Percentiles rank a stretch among this genome's conserved stretches.
Conservation (phyloP, 2,797 vertebrate genomes). For the Phrynocephalus guinanensis region DNA sequence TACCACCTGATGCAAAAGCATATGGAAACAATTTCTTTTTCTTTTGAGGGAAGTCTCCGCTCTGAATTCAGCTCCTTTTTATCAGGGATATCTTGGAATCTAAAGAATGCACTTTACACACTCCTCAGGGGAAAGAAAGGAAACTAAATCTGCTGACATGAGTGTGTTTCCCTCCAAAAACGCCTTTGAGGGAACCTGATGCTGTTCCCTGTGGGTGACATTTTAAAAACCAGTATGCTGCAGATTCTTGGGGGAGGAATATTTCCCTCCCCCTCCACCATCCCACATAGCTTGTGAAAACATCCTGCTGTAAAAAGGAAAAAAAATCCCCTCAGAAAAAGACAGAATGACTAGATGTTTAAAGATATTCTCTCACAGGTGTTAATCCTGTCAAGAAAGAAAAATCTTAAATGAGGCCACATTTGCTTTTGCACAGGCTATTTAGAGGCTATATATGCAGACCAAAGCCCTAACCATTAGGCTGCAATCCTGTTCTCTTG, state of each 20-base stretch:
- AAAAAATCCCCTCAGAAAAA: no score
- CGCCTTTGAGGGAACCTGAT: background rate
- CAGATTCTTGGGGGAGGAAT: accelerated
- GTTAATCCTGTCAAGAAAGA: slow-evolving; percentile 28
- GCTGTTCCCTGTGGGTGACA: background rate
- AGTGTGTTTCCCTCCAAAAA: slow-evolving; percentile 20
- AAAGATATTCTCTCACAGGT: background rate
- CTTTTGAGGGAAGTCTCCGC: slow-evolving; percentile 40
- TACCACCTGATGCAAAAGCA: background rate
- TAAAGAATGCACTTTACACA: slow-evolving; percentile 54
- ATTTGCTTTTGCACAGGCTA: background rate
- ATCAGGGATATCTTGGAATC: slow-evolving; percentile 58
- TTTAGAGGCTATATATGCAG: background rate
- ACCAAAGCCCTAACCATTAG: background rate
- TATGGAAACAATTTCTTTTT: slow-evolving; percentile 42
- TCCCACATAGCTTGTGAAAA: background rate
- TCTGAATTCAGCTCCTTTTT: slow-evolving; percentile 49
- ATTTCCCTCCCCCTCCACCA: background rate
- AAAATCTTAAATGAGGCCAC: slow-evolving; percentile 5
- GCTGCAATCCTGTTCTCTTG: background rate
- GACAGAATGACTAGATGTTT: slow-evolving; percentile 9
- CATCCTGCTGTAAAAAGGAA: background rate
- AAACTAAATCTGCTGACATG: slow-evolving; percentile 41
- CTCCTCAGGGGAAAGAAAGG: slow-evolving; percentile 46
- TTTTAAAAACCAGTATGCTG: background rate